A percentile compares a stretch with the other conserved stretches of the same genome.
These are phyloP conservation scores for Hippocampus guttulatus DNA, from an alignment of 2,113 vertebrate species.

Conservation along the genomic window DNA sequence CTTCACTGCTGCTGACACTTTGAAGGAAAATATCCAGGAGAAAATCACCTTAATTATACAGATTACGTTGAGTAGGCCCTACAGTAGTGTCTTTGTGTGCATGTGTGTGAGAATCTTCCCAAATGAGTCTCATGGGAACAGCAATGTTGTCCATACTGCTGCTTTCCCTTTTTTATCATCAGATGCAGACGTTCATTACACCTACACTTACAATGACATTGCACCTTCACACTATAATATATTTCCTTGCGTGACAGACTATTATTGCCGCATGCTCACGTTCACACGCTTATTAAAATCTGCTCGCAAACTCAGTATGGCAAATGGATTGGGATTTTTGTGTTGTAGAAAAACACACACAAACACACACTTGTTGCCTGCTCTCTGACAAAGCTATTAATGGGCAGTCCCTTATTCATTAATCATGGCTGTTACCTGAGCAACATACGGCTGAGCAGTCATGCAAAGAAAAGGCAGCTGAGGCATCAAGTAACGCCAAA, in stretches of 20 bases:
- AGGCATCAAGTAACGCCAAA: constrained; percentile 46
- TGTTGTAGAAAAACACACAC: constrained; percentile 23
- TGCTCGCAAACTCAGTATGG: constrained; percentile 5
- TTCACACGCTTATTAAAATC: background rate
- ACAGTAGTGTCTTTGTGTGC: constrained; percentile 29
- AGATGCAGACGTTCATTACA: background rate
- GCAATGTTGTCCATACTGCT: constrained; percentile 35
- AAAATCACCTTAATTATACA: constrained; percentile 66
- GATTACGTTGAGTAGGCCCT: constrained; percentile 51
- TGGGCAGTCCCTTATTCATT: constrained; percentile 50
- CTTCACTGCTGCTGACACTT: constrained; percentile 40
- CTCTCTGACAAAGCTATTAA: constrained; percentile 41
- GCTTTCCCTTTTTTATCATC: constrained; percentile 12
- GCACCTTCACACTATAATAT: background rate
- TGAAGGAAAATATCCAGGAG: constrained; percentile 62
- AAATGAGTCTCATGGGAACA: constrained; percentile 35
- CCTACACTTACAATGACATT: background rate
- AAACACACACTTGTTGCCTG: constrained; percentile 24
- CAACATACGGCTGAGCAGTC: constrained; percentile 20
- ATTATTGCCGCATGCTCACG: background rate
- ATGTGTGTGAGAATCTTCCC: constrained; percentile 13
- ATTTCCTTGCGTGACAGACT: background rate
- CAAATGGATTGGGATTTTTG: constrained; percentile 16
- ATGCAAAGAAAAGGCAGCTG: constrained; percentile 14
- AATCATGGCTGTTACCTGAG: constrained; percentile 52